These are phyloP conservation scores for Cuniculus paca DNA, from an alignment of 2,797 vertebrate species.

Conservation along the genomic window DNA sequence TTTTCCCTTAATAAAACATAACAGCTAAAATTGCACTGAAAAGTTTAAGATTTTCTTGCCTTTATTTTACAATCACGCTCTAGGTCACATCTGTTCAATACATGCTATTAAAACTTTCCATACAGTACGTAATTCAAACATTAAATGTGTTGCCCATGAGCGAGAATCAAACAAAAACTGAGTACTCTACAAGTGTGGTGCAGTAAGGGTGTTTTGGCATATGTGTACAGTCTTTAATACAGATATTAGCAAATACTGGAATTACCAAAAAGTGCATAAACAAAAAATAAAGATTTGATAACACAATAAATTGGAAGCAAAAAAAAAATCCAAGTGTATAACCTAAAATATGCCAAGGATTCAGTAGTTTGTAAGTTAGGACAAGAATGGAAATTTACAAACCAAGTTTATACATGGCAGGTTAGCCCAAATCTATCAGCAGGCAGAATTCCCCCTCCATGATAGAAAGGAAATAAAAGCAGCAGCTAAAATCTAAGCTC, in stretches of 20 bases:
- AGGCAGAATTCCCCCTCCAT: background rate
- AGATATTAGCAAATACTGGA: background rate
- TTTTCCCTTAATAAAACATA: slow-evolving; percentile 59
- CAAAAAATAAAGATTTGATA: background rate
- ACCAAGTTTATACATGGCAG: background rate
- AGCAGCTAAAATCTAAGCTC: background rate
- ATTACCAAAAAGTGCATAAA: slow-evolving; percentile 7
- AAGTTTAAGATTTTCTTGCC: slow-evolving; percentile 8
- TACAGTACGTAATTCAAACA: slow-evolving; percentile 6
- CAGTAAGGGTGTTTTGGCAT: background rate
- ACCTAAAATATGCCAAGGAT: background rate
- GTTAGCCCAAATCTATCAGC: background rate
- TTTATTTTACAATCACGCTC: slow-evolving; percentile 25
- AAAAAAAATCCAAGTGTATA: background rate
- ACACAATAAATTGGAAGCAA: background rate
- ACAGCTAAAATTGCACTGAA: slow-evolving; percentile 14
- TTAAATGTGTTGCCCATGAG: slow-evolving; percentile 14
- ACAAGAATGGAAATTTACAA: background rate
- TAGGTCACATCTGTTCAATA: background rate
- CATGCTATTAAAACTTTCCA: slow-evolving; percentile 6
- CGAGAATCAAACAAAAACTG: slow-evolving; percentile 28
- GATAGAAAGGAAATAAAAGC: background rate
- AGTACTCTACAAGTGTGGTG: background rate
- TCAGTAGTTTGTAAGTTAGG: background rate
- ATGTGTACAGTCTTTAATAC: background rate